Base-by-base conservation (phyloP, 2,797 vertebrate species). In the Sebastes baramenuke region DNA sequence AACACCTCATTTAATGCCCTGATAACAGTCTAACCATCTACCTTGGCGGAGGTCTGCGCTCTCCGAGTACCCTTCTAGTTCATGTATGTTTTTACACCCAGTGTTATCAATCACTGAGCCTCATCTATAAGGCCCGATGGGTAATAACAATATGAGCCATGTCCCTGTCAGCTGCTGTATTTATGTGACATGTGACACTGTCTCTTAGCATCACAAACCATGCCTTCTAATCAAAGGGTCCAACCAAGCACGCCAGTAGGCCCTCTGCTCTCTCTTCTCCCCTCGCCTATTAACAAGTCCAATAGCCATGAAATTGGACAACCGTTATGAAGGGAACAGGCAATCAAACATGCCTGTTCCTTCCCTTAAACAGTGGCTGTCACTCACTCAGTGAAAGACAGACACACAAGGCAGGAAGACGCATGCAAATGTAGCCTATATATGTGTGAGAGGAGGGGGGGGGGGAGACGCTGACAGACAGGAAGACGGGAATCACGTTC, bases 281-380 rank as follows among this genome's bases (percentile, higher is more conserved):
- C 83, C 9, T 70, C 79, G 86, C 65, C 75, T 82, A 87, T 92
- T 89, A 88, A 87, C 81, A 85, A 88, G 77, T 60, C 71, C 89
- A 89, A 90, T 81, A 92, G 76, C 75, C 88, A 80, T 93, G 88
- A 92, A 93, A 94, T 91, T 93, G 74, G 80, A 91, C 83, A 75
- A 82, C 78, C 56, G 20, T 87, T 79, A 81, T 84, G 85, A 80
- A 74, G 75, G 81, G 55, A 87, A 81, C 54, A 83, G 77, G 78
- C 77, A 77, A 88, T 88, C 78, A 85, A 84, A 87, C 77, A 72
- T 56, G 68, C 30, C n/a, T 30, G 27, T 59, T 65, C 36, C 49
- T 12, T 54, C 30, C 55, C 4, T 82, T 20, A 49, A 76, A 72
- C 69, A 38, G 65, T 27, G 2, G 56, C 68, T 80, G 83, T 24